Conservation (phyloP, 2,797 vertebrate species). For the Todus mexicanus region DNA sequence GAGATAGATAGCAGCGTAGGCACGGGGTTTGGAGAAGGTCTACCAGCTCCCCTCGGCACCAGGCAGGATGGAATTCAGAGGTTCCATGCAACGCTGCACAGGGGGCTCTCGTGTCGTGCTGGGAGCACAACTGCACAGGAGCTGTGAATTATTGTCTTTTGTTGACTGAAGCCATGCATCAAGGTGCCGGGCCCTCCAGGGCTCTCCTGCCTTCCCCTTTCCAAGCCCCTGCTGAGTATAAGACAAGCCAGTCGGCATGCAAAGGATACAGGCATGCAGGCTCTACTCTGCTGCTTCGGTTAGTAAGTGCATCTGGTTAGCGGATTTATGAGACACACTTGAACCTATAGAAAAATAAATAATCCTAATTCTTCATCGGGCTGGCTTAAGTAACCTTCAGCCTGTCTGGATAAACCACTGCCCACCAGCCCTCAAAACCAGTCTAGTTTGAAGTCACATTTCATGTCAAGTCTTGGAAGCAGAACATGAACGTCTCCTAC, state of each 20-base stretch:
- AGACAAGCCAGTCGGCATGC: constrained; percentile 47
- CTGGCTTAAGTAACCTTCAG: constrained; percentile 42
- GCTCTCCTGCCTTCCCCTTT: not conserved
- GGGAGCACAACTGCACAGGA: constrained; percentile 27
- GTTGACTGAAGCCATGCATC: constrained; percentile 52
- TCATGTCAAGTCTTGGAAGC: constrained; percentile 41
- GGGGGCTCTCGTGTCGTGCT: not conserved
- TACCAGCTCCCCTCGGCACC: not conserved
- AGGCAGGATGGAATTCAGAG: constrained; percentile 33
- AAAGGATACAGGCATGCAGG: constrained; percentile 30
- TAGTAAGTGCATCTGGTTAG: constrained; percentile 65
- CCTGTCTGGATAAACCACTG: constrained; percentile 22
- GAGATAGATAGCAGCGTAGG: constrained; percentile 37
- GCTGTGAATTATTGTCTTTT: not conserved
- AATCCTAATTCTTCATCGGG: constrained; percentile 40
- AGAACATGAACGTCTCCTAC: constrained; percentile 37
- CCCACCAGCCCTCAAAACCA: constrained; percentile 34
- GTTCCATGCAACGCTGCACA: not conserved
- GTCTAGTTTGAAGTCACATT: not conserved
- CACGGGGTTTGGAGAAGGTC: constrained; percentile 4
- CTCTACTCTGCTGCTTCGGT: constrained; percentile 38
- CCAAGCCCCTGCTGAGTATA: constrained; percentile 27
- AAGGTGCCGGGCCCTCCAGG: not conserved
- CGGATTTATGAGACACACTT: constrained; percentile 29
- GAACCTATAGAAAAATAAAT: constrained; percentile 58